Conservation (phyloP, 2,113 vertebrate species). For the Perca flavescens region DNA sequence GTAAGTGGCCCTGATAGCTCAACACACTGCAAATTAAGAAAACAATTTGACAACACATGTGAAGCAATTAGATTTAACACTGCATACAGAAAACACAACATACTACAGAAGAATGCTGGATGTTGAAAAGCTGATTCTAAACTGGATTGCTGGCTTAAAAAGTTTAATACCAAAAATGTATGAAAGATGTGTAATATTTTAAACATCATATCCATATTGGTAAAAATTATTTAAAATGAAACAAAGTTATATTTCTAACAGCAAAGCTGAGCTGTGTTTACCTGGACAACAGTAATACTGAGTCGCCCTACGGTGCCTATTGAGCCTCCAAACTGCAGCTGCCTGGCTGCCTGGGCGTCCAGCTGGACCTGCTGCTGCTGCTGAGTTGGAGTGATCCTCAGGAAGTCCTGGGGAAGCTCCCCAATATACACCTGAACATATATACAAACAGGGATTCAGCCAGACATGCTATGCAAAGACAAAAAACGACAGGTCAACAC, state of each 20-base stretch:
- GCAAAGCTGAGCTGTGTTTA: conserved; percentile 62
- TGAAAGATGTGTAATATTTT: no score
- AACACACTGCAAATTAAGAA: no score
- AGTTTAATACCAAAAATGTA: no score
- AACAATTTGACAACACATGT: no score
- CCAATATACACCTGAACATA: conserved; percentile 91
- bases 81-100: no score
- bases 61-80: no score
- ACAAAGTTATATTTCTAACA: background rate
- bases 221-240: background rate
- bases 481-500: background rate
- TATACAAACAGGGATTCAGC: background rate
- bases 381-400: conserved; percentile 93
- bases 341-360: conserved; percentile 94
- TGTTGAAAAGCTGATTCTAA: no score
- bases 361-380: conserved; percentile 96
- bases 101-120: no score
- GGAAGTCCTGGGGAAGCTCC: conserved; percentile 96
- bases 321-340: conserved; percentile 92
- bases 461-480: background rate
- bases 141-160: no score
- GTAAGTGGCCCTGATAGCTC: no score
- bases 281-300: conserved; percentile 98
- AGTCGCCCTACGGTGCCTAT: conserved; percentile 91
- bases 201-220: background rate